Evolutionary conservation across 1,140 invertebrate genomes (phyloP).

Genomic region (Hypsibius dujardini): DNA sequence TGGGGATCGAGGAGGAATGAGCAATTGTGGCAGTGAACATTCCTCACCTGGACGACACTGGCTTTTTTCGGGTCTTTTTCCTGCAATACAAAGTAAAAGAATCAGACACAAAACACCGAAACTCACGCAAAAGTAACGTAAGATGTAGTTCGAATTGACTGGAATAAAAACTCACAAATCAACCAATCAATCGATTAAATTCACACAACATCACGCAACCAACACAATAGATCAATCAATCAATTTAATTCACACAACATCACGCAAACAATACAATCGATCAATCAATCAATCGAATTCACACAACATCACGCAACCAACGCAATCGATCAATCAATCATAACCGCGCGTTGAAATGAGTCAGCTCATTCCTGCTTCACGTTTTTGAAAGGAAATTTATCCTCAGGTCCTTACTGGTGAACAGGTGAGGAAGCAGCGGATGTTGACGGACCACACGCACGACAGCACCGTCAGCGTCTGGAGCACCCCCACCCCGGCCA

Average conservation of each 20-base stretch:
- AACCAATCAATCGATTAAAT: not conserved
- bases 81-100: conserved; percentile 24
- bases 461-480: conserved; percentile 76
- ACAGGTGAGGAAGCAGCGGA: conserved; percentile 65
- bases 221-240: conserved; percentile 25
- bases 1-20: no score
- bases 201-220: conserved; percentile 27
- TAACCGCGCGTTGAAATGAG: no score
- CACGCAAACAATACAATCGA: conserved; percentile 30
- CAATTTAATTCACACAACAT: conserved; percentile 24
- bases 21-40: no score
- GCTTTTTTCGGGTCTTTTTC: conserved; percentile 31
- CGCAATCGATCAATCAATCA: conserved; percentile 24
- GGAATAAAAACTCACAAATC: no score
- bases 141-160: no score
- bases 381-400: no score
- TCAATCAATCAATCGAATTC: conserved; percentile 22
- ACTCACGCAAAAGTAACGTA: no score
- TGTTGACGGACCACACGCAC: conserved; percentile 93
- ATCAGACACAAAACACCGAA: no score
- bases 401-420: conserved; percentile 50
- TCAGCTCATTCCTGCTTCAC: no score
- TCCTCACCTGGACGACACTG: conserved; percentile 19
- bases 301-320: conserved; percentile 28
- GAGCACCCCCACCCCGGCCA: conserved; percentile 60